These are phyloP conservation scores for Carassius gibelio DNA, from an alignment of 2,113 vertebrate species.

Conservation along the genomic window DNA sequence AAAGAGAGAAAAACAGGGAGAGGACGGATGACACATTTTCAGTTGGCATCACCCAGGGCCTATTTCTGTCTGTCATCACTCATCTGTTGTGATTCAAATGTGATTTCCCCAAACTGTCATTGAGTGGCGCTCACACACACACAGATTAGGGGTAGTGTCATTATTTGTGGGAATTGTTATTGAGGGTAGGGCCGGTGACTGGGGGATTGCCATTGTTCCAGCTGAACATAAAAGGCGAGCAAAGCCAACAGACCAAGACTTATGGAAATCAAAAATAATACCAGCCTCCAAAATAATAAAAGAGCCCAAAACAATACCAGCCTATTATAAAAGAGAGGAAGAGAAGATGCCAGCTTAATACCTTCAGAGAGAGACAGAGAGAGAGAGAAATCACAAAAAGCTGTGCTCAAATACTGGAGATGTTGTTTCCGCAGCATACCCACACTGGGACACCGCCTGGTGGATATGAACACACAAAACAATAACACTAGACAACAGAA, in stretches of 20 bases:
- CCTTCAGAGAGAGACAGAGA: conserved; percentile 35
- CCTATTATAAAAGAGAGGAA: conserved; percentile 29
- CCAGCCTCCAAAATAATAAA: conserved; percentile 44
- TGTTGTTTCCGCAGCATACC: conserved; percentile 22
- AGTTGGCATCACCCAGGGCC: conserved; percentile 42
- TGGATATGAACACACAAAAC: conserved; percentile 1
- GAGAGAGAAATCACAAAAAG: conserved; percentile 26
- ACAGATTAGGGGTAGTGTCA: conserved; percentile 53
- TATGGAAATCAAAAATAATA: conserved; percentile 49
- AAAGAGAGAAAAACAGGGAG: conserved; percentile 41
- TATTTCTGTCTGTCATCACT: conserved; percentile 48
- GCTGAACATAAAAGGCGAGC: conserved; percentile 40
- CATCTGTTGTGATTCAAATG: conserved; percentile 64
- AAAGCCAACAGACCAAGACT: conserved; percentile 47
- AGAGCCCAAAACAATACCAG: conserved; percentile 37
- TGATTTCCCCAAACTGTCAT: conserved; percentile 71
- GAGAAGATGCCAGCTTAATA: conserved; percentile 41
- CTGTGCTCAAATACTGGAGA: conserved; percentile 38
- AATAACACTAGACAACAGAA: conserved; percentile 34
- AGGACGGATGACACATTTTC: conserved; percentile 38
- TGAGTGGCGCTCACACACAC: conserved; percentile 59
- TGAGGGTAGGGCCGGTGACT: conserved; percentile 39
- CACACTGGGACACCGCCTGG: conserved; percentile 30
- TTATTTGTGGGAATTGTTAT: conserved; percentile 39
- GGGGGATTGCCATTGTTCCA: conserved; percentile 49